These are phyloP conservation scores for Tauraco hartlaubi DNA, from an alignment of 2,797 vertebrate genomes.

Conservation along the genomic window DNA sequence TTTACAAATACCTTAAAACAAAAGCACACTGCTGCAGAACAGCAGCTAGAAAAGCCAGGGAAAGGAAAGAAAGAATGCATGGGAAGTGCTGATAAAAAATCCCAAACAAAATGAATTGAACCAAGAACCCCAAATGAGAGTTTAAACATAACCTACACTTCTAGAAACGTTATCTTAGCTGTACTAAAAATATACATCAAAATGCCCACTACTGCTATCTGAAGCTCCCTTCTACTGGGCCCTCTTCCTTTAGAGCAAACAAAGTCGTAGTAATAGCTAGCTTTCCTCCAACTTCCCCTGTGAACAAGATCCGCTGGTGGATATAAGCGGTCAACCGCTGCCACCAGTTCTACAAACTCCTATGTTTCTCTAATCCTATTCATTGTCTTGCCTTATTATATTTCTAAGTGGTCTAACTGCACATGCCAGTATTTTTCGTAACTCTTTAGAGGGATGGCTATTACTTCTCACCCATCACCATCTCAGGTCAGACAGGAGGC, in stretches of 20 bases:
- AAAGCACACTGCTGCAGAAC: neutral
- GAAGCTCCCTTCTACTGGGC: slow-evolving; percentile 63
- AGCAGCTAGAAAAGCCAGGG: neutral
- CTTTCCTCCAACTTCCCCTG: slow-evolving; percentile 46
- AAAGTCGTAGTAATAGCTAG: slow-evolving; percentile 15
- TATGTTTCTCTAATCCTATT: slow-evolving; percentile 8
- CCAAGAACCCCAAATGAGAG: slow-evolving; percentile 24
- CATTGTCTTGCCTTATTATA: neutral
- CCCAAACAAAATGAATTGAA: neutral
- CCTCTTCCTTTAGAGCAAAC: slow-evolving; percentile 61
- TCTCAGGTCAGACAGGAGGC: neutral
- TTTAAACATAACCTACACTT: slow-evolving; percentile 15
- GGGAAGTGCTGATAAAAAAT: neutral
- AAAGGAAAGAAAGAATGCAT: neutral
- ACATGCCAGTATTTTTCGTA: neutral
- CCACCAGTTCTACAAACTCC: slow-evolving; percentile 1
- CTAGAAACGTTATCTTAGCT: neutral
- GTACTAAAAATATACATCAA: slow-evolving; percentile 42
- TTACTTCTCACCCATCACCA: neutral
- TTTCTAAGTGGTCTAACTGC: slow-evolving; percentile 13
- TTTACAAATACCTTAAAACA: neutral
- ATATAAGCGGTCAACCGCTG: neutral
- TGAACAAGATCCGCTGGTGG: slow-evolving; percentile 13
- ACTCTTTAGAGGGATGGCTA: neutral
- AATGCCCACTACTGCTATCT: slow-evolving; percentile 53